Base-by-base conservation (phyloP, 2,113 vertebrate species). In the Planiliza haematocheilus region DNA sequence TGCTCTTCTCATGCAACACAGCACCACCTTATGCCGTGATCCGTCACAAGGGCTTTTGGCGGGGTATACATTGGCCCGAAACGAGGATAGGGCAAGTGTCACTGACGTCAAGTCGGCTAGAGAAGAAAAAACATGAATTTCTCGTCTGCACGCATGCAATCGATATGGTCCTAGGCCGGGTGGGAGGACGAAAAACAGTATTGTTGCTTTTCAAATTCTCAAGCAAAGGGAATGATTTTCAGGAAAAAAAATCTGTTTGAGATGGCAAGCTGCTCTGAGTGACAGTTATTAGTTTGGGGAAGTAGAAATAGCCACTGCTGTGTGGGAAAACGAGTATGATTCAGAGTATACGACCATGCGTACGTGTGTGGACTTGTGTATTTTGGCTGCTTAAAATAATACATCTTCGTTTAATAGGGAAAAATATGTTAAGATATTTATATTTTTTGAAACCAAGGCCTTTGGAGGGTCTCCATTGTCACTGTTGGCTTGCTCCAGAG, bases 1-100 rank as follows among this genome's bases (percentile, higher is more conserved):
- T 90, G 90, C 88, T 91, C 87, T 93, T 93, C 92, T 91, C 93
- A 94, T 94, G 93, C 94, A 94, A 94, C 77, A 43, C 52, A 36
- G 70, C 57, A 69, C 86, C 81, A 89, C 74, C 80, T 78, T 66
- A 55, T 48, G 56, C 75, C 69, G 8, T 53, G 67, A 74, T 71
- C 48, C 30, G 16, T 77, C 70, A 63, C 36, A 10, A 36, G 79
- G 85, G 66, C 36, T 84, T 81, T 77, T 83, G 66, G 74, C 45
- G 57, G 78, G 56, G 74, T 46, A 55, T 55, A 70, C 80, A 46
- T 72, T 65, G 81, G 78, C 70, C 53, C 48, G 68, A 77, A 84
- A 86, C 63, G 51, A 67, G 67, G 63, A 78, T 59, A 51, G 84
- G 79, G 74, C 79, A 76, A 83, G 83, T 87, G 80, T 83, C 80